phyloP scores from a whole-genome alignment of 1,140 invertebrate genomes.

The Trissolcus basalis region DNA sequence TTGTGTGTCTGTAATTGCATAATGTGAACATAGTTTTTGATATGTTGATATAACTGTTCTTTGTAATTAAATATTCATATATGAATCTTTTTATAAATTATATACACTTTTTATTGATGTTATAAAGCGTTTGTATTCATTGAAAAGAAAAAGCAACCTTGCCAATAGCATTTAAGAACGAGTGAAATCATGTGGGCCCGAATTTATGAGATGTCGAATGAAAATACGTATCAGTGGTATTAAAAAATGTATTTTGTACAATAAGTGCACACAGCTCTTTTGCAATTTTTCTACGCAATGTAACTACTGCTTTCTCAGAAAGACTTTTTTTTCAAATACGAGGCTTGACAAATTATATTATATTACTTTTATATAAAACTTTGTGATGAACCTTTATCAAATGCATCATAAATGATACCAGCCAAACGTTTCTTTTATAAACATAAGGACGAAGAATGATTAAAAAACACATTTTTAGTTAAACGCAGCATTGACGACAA shows the following conservation, averaged over 20 bases:
- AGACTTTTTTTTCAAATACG: conserved; percentile 4
- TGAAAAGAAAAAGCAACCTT: no score
- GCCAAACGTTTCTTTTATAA: no score
- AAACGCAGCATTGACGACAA: conserved; percentile 1
- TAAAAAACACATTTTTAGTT: no score
- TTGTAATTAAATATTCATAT: not conserved
- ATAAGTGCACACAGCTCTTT: not conserved
- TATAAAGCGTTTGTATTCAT: no score
- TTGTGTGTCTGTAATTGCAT: no score
- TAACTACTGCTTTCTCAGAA: no score
- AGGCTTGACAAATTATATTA: conserved; percentile 15
- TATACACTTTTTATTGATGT: no score
- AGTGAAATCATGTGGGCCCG: no score
- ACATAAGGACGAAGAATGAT: no score
- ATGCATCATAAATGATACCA: not conserved
- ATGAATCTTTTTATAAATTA: no score
- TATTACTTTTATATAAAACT: conserved; percentile 8
- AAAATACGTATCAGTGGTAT: not conserved
- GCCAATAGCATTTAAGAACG: no score
- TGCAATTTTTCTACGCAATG: no score
- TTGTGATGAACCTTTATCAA: not conserved
- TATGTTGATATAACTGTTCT: not conserved
- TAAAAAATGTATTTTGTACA: conserved; percentile 3
- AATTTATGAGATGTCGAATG: not conserved
- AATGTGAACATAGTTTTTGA: conserved; percentile 1